These are phyloP conservation scores for Hydrolagus colliei DNA, from an alignment of 2,797 vertebrate genomes.

Conservation along the genomic window DNA sequence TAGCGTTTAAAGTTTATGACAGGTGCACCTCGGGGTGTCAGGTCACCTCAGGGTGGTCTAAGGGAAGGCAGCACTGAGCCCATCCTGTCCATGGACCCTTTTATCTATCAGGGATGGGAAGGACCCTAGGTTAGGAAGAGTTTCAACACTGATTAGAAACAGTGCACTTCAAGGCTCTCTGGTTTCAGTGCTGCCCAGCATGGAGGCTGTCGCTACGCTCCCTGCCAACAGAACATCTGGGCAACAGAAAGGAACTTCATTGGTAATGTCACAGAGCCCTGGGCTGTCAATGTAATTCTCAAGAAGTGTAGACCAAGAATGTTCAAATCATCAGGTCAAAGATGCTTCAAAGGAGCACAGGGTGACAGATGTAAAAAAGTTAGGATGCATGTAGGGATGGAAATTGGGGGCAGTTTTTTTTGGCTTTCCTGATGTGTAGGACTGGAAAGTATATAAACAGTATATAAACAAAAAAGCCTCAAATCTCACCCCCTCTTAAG, in stretches of 20 bases:
- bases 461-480: neutral
- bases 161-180: slow-evolving; percentile 95
- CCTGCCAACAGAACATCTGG: slow-evolving; percentile 73
- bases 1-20: slow-evolving; percentile 93
- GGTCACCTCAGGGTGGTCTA: slow-evolving; percentile 79
- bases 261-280: slow-evolving; percentile 40
- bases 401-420: neutral
- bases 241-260: slow-evolving; percentile 54
- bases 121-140: slow-evolving; percentile 58
- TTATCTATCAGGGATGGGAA: slow-evolving; percentile 69
- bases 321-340: slow-evolving; percentile 32
- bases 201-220: slow-evolving; percentile 64
- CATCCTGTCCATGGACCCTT: slow-evolving; percentile 62
- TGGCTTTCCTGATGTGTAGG: neutral
- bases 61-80: slow-evolving; percentile 53
- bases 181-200: slow-evolving; percentile 93
- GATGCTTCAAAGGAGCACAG: slow-evolving; percentile 21
- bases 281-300: slow-evolving; percentile 30
- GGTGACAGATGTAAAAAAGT: slow-evolving; percentile 27
- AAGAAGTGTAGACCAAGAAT: slow-evolving; percentile 32
- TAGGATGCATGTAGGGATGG: slow-evolving; percentile 3
- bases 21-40: slow-evolving; percentile 88
- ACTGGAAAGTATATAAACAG: neutral
- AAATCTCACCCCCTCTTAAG: too few relatives aligned
- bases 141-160: slow-evolving; percentile 67